These are phyloP conservation scores for Parnassius mnemosyne DNA, from an alignment of 2,888 invertebrate genomes.

Conservation along the genomic window DNA sequence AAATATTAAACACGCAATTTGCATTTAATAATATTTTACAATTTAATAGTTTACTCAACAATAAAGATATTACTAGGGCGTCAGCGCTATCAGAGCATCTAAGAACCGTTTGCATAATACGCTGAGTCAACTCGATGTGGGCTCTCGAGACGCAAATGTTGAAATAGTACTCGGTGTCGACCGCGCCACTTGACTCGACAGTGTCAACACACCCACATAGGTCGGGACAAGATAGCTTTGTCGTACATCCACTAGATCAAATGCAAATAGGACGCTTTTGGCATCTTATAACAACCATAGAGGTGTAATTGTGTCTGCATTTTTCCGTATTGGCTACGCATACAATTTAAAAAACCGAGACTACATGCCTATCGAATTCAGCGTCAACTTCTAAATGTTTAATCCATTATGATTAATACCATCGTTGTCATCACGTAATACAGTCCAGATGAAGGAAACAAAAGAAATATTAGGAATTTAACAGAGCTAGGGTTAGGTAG, in stretches of 20 bases:
- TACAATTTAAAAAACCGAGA: no score
- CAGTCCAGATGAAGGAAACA: no score
- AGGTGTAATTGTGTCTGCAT: no score
- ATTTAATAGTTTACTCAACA: slow-evolving; percentile 1
- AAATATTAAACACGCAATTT: no score
- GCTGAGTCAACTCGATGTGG: slow-evolving; percentile 41
- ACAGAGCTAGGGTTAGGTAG: no score
- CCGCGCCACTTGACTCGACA: slow-evolving; percentile 59
- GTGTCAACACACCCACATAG: slow-evolving; percentile 57
- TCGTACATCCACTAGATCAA: slow-evolving; percentile 22
- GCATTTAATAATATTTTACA: no score
- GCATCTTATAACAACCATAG: background rate
- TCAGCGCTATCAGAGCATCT: slow-evolving; percentile 25
- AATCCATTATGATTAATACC: no score
- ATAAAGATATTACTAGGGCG: slow-evolving; percentile 11
- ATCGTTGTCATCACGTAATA: no score
- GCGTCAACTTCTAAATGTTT: no score
- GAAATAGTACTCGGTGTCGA: slow-evolving; percentile 30
- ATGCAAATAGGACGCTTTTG: background rate
- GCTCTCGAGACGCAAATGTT: slow-evolving; percentile 33
- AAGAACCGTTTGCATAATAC: slow-evolving; percentile 36
- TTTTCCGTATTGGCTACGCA: no score
- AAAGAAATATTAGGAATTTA: no score
- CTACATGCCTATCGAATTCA: no score
- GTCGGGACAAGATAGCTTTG: slow-evolving; percentile 38